A percentile compares a stretch with the other conserved stretches of the same genome.
phyloP scores from a whole-genome alignment of 2,797 vertebrate species.

The Acipenser oxyrinchus region DNA sequence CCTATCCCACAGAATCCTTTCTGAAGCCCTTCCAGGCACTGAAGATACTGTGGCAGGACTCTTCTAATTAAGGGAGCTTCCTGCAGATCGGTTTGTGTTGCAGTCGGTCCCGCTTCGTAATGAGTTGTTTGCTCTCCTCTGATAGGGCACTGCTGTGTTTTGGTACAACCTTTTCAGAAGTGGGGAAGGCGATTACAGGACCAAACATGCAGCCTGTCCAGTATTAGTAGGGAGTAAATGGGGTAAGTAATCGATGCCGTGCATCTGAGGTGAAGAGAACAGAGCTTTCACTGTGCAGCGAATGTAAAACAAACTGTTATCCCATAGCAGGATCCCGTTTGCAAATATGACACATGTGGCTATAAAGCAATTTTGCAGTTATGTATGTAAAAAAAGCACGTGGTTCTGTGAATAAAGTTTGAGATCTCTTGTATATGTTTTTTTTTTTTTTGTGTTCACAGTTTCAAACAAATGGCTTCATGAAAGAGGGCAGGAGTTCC shows the following conservation, averaged over 20 bases:
- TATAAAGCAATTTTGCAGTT: no score
- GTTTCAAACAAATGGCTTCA: conserved; percentile 99
- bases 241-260: conserved; percentile 64
- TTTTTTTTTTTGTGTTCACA: conserved; percentile 43
- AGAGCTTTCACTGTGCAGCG: no score
- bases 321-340: no score
- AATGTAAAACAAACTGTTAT: not conserved
- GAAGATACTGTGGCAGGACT: not conserved
- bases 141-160: conserved; percentile 89
- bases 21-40: not conserved
- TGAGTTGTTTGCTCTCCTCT: conserved; percentile 5
- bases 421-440: not conserved
- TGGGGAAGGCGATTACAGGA: conserved; percentile 91
- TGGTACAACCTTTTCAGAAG: conserved; percentile 95
- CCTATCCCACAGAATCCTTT: not conserved
- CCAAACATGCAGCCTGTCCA: conserved; percentile 90
- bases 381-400: no score
- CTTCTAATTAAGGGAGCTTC: not conserved
- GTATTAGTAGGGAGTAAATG: conserved; percentile 96
- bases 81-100: not conserved
- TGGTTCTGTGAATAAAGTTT: not conserved
- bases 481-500: conserved; percentile 95
- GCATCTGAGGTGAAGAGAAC: not conserved
- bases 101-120: not conserved
- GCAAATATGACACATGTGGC: no score